A percentile compares a stretch with the other conserved stretches of the same genome.
Evolutionary conservation across 1,140 invertebrate genomes (phyloP).

Genomic region (Ooceraea biroi): DNA sequence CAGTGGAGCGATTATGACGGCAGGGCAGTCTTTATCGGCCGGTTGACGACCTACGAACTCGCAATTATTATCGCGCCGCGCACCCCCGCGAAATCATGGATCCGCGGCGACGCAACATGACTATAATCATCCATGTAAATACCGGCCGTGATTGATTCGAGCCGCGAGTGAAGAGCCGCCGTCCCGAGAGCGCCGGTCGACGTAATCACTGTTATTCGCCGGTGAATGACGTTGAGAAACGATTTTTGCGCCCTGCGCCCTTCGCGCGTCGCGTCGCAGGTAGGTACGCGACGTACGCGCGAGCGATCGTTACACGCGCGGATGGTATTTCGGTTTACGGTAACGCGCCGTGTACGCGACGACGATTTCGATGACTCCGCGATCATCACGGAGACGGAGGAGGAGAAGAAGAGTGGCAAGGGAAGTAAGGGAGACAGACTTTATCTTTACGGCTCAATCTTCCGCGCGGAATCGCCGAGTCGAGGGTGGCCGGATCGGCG

Average conservation of each 20-base stretch:
- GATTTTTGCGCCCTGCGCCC: constrained; percentile 49
- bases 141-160: constrained; percentile 51
- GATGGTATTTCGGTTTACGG: not conserved
- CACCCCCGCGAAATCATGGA: not conserved
- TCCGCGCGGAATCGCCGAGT: constrained; percentile 50
- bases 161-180: constrained; percentile 45
- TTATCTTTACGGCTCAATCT: constrained; percentile 76
- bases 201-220: constrained; percentile 49
- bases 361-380: constrained; percentile 68
- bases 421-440: constrained; percentile 49
- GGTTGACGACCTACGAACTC: constrained; percentile 42
- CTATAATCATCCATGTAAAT: constrained; percentile 57
- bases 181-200: constrained; percentile 35
- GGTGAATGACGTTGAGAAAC: constrained; percentile 31
- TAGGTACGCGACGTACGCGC: constrained; percentile 14
- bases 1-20: constrained; percentile 63
- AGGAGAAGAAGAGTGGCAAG: too few relatives aligned
- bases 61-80: constrained; percentile 43
- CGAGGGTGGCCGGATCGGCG: constrained; percentile 64
- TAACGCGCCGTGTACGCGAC: constrained; percentile 27
- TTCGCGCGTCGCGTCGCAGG: too few relatives aligned
- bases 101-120: constrained; percentile 40
- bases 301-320: constrained; percentile 24
- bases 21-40: constrained; percentile 49
- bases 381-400: constrained; percentile 62